These are phyloP conservation scores for Brachyalestes nurse DNA, from an alignment of 2,797 vertebrate genomes.

Conservation along the genomic window DNA sequence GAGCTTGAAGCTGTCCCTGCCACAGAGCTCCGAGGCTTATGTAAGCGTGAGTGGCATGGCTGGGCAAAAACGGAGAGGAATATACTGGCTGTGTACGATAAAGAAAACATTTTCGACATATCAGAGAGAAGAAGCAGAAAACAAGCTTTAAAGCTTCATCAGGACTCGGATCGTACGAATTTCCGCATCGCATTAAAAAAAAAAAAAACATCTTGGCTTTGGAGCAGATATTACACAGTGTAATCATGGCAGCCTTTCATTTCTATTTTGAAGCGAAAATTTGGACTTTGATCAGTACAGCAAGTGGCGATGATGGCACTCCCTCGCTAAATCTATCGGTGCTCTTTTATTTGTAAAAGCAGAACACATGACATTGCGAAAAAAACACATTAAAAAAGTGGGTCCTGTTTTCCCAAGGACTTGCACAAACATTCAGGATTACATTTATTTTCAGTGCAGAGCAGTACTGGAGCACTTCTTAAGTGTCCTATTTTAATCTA, in stretches of 20 bases:
- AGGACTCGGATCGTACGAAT: constrained; percentile 39
- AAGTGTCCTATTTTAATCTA: background rate
- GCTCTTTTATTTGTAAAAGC: constrained; percentile 5
- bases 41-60: constrained; percentile 40
- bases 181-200: constrained; percentile 37
- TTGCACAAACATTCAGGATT: background rate
- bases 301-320: background rate
- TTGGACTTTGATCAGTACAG: constrained; percentile 30
- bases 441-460: background rate
- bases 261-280: constrained; percentile 32
- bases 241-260: constrained; percentile 42
- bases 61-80: constrained; percentile 40
- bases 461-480: no score
- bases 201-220: constrained; percentile 25
- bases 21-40: constrained; percentile 36
- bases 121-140: constrained; percentile 49
- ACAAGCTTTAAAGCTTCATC: constrained; percentile 48
- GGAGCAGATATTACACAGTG: constrained; percentile 31
- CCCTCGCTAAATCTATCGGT: constrained; percentile 35
- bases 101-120: constrained; percentile 49
- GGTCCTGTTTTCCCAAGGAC: background rate
- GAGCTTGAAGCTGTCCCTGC: constrained; percentile 30
- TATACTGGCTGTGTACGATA: constrained; percentile 48
- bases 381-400: background rate
- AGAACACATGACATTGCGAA: background rate